Base-by-base conservation (phyloP, 2,888 invertebrate species). In the Troglohyphantes excavatus region DNA sequence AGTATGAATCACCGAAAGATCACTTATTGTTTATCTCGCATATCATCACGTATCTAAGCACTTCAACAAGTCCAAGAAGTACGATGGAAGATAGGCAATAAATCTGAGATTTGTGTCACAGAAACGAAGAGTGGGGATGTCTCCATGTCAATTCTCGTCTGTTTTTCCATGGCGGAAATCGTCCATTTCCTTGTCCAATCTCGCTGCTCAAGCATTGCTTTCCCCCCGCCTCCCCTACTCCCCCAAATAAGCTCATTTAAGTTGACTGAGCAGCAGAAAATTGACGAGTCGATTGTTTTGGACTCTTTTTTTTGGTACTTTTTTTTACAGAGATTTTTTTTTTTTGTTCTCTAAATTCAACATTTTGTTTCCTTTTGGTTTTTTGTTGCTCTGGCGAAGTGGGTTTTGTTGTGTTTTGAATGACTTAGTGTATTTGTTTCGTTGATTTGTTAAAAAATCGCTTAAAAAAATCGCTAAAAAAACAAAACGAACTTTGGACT, bases 91-190 rank as follows among this genome's bases (percentile, higher is more conserved):
- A 53, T 26, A 6, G 68, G 33, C n/a, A 7, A 11, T 68, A 1
- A 68, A 29, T 23, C 39, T 46, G 23, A 23, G 23, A 79, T 67
- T 46, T 86, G 78, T 72, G 86, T 79, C 70, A 86, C 33, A 43
- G 21, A 61, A 79, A 39, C 23, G 76, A 61, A 33, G 33, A 33
- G 33, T 26, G 39, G 70, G 26, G 72, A 53, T 33, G 72, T 86
- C 86, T 78, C 86, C 72, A 43, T 21, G 6, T 43, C 11, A 53
- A 21, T 63, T 27, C 29, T 1, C 61, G 11, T 13, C 21, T 63
- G 61, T 78, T 78, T 86, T 39, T 70, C 59, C 61, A 79, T 72
- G 43, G 70, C 86, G 86, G 86, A 86, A 86, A 86, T 63, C 61
- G 78, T 63, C 78, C 5, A 79, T 78, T 86, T 86, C 86, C 86